A percentile compares a stretch with the other conserved stretches of the same genome.
phyloP scores from a whole-genome alignment of 2,113 vertebrate species.

The Pyrgilauda ruficollis region DNA sequence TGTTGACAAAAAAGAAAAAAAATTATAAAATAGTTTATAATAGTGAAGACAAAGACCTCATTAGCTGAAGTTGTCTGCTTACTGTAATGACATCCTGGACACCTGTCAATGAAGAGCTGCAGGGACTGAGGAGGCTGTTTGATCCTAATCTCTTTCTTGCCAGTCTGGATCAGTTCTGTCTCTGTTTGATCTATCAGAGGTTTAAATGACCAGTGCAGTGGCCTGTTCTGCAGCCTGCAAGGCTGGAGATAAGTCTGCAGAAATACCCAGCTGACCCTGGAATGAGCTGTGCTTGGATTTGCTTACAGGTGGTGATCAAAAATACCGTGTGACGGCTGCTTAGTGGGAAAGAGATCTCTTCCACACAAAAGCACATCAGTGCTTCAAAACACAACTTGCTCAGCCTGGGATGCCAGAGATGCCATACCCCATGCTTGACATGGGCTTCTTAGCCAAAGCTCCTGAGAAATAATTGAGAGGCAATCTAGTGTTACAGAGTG shows the following conservation, averaged over 20 bases:
- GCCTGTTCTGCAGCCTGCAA: neutral
- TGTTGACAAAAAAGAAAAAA: neutral
- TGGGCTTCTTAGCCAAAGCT: neutral
- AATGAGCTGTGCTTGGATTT: conserved; percentile 45
- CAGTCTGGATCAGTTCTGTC: conserved; percentile 21
- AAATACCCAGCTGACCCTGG: conserved; percentile 66
- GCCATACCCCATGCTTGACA: neutral
- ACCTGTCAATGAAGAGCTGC: conserved; percentile 26
- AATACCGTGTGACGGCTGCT: neutral
- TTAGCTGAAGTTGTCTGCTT: neutral
- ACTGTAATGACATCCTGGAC: conserved; percentile 38
- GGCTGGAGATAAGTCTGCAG: conserved; percentile 45
- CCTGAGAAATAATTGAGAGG: neutral
- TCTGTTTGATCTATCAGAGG: conserved; percentile 16
- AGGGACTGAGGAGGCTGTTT: neutral
- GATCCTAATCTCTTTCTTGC: conserved; percentile 54
- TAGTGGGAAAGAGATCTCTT: conserved; percentile 29
- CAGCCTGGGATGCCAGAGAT: conserved; percentile 54
- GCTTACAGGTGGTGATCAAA: conserved; percentile 35
- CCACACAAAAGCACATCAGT: conserved; percentile 23
- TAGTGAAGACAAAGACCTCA: neutral
- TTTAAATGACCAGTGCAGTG: neutral
- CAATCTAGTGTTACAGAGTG: neutral
- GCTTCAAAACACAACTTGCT: conserved; percentile 36
- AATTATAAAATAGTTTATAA: neutral